Conservation (phyloP, 1,140 invertebrate genomes). For the Drosophila subobscura region DNA sequence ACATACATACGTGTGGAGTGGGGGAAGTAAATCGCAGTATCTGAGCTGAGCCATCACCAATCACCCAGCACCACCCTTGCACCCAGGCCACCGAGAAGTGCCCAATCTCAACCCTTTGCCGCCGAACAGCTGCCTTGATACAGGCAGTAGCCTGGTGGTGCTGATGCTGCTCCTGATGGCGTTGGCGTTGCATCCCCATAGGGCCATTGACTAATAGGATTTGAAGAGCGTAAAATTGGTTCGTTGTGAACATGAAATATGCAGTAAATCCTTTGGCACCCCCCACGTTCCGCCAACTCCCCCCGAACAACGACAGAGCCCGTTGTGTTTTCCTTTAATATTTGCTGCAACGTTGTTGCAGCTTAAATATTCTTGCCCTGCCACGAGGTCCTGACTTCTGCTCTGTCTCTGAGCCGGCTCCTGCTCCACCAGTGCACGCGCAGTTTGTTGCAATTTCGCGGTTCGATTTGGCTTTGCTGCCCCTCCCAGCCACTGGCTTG, state of each 20-base stretch:
- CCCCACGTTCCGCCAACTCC: conserved; percentile 20
- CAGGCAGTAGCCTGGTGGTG: conserved; percentile 15
- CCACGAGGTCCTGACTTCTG: conserved; percentile 69
- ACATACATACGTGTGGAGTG: conserved; percentile 11
- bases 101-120: conserved; percentile 51
- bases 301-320: not conserved
- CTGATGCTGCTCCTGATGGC: conserved; percentile 28
- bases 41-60: conserved; percentile 51
- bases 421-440: conserved; percentile 64
- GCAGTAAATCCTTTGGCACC: conserved; percentile 83
- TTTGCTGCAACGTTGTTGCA: conserved; percentile 73
- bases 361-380: conserved; percentile 77
- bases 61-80: conserved; percentile 47
- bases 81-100: not conserved
- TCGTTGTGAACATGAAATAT: conserved; percentile 84
- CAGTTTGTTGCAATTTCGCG: conserved; percentile 82
- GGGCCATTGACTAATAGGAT: conserved; percentile 84
- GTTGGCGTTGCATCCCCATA: conserved; percentile 62
- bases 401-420: conserved; percentile 39
- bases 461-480: conserved; percentile 61
- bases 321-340: conserved; percentile 76
- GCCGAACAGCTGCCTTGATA: conserved; percentile 48
- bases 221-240: conserved; percentile 84
- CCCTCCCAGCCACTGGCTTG: not conserved
- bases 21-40: conserved; percentile 59